Percentiles rank a stretch among this genome's conserved stretches.
Conservation (phyloP, 1,140 invertebrate species). For the Coenobita brevimanus region DNA sequence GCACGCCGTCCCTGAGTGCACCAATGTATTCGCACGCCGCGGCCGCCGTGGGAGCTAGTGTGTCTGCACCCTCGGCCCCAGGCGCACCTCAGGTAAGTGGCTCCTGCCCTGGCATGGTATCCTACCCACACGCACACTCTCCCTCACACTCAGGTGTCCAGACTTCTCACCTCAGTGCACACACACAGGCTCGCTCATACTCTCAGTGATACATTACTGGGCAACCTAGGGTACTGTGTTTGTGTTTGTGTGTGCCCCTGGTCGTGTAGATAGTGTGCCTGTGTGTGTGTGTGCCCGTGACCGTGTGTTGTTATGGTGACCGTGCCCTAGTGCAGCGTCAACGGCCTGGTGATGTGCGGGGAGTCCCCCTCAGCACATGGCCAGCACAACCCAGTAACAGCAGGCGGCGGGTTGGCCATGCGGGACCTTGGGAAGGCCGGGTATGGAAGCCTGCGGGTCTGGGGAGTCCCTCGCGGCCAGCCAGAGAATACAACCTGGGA, state of each 20-base stretch:
- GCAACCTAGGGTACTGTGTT: too few relatives aligned
- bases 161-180: too few relatives aligned
- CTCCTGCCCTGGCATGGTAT: not conserved
- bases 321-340: constrained; percentile 14
- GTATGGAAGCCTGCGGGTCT: constrained; percentile 11
- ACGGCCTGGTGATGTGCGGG: constrained; percentile 42
- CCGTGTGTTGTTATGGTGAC: too few relatives aligned
- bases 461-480: constrained; percentile 49
- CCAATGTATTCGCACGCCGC: constrained; percentile 55
- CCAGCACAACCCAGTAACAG: constrained; percentile 54
- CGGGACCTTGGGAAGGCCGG: constrained; percentile 57
- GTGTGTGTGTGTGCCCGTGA: too few relatives aligned
- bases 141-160: too few relatives aligned
- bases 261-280: too few relatives aligned
- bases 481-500: constrained; percentile 4
- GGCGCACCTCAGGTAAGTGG: constrained; percentile 36
- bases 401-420: not conserved
- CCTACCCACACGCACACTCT: not conserved
- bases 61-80: constrained; percentile 36
- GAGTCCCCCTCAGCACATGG: constrained; percentile 46
- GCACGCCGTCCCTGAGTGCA: constrained; percentile 51
- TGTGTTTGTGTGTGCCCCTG: too few relatives aligned
- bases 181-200: too few relatives aligned
- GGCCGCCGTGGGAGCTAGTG: constrained; percentile 37
- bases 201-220: too few relatives aligned